Conservation (phyloP, 2,888 invertebrate genomes). For the Hypercompe scribonia region DNA sequence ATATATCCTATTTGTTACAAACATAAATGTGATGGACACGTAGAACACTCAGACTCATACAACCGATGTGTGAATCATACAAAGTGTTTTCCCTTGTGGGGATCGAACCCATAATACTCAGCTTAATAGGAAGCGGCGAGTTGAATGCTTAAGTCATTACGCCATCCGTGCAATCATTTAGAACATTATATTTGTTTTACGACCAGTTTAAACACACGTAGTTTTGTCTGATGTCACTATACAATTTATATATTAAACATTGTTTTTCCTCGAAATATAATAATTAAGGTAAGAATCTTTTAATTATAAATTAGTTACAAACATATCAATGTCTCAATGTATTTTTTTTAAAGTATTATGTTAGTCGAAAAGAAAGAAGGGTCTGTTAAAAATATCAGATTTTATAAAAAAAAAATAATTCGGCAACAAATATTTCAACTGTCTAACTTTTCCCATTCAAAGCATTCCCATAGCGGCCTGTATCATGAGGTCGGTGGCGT, state of each 20-base stretch:
- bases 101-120: too few species aligned
- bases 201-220: neutral
- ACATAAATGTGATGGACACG: too few species aligned
- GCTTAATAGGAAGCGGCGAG: too few species aligned
- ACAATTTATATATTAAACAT: neutral
- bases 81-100: too few species aligned
- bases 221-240: neutral
- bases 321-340: neutral
- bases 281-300: neutral
- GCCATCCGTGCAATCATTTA: too few species aligned
- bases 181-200: neutral
- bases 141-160: too few species aligned
- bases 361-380: neutral
- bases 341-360: too few species aligned
- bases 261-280: neutral
- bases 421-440: slow-evolving; percentile 18
- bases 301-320: neutral
- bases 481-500: slow-evolving; percentile 65
- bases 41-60: too few species aligned
- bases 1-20: too few species aligned
- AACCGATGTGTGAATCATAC: too few species aligned
- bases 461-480: slow-evolving; percentile 56
- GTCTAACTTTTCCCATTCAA: slow-evolving; percentile 26
- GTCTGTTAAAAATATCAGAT: neutral
- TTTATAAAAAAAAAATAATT: neutral